A percentile compares a stretch with the other conserved stretches of the same genome.
Conservation (phyloP, 2,888 invertebrate genomes). For the Romanomermis culicivorax region DNA sequence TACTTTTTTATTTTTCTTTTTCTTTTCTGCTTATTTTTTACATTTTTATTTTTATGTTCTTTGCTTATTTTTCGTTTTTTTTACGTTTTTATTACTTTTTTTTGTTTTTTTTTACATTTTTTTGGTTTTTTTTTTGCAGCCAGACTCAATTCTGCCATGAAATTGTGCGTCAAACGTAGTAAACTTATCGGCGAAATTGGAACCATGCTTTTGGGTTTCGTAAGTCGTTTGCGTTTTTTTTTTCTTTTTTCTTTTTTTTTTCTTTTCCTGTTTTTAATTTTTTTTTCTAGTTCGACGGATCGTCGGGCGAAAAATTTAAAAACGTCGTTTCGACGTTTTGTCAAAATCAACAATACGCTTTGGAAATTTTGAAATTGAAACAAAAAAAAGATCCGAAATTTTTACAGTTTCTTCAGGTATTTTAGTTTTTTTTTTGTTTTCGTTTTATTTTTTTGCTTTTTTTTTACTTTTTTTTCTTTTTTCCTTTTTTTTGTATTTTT, state of each 20-base stretch:
- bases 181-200: constrained; percentile 50
- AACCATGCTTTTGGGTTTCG: constrained; percentile 47
- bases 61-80: not conserved
- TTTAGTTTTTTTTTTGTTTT: no score
- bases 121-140: not conserved
- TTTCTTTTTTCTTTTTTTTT: no score
- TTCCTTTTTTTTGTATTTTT: no score
- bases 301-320: constrained; percentile 52
- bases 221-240: no score
- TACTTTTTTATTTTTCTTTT: not conserved
- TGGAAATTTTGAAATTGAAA: constrained; percentile 53
- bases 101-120: not conserved
- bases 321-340: constrained; percentile 60
- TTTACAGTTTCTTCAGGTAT: constrained; percentile 45
- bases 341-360: constrained; percentile 63
- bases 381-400: constrained; percentile 59
- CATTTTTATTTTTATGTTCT: not conserved
- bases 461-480: no score
- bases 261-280: no score
- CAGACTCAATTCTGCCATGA: not conserved
- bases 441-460: no score
- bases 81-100: not conserved
- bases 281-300: constrained; percentile 58
- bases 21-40: not conserved
- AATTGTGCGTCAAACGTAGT: constrained; percentile 36